Percentiles rank a stretch among this genome's conserved stretches.
These are phyloP conservation scores for Perognathus longimembris DNA, from an alignment of 2,113 vertebrate genomes.

Conservation along the genomic window DNA sequence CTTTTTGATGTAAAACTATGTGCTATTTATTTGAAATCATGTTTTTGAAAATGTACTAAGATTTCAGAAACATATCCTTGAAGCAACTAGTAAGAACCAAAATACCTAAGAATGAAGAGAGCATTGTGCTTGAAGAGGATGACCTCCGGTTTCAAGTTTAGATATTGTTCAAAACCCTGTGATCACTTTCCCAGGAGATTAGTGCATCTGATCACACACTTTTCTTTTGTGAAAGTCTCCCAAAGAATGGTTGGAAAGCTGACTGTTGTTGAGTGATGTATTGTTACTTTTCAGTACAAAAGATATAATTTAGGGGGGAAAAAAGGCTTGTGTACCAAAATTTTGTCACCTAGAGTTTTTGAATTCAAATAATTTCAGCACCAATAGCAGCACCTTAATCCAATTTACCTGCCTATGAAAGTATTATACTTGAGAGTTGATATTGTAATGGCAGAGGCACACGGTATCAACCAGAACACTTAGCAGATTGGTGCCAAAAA, in stretches of 20 bases:
- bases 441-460: not conserved
- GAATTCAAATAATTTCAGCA: conserved; percentile 35
- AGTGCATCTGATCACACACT: not conserved
- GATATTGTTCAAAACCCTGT: not conserved
- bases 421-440: not conserved
- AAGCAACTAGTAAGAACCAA: not conserved
- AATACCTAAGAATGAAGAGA: not conserved
- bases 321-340: conserved; percentile 35
- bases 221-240: not conserved
- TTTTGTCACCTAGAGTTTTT: conserved; percentile 9
- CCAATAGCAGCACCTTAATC: not conserved
- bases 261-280: not conserved
- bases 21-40: not conserved
- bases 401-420: conserved; percentile 43
- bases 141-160: conserved; percentile 1
- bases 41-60: conserved; percentile 17
- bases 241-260: conserved; percentile 7
- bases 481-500: conserved; percentile 30
- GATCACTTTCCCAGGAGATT: not conserved
- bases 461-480: conserved; percentile 36
- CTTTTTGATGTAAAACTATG: not conserved
- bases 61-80: not conserved
- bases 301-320: conserved; percentile 17
- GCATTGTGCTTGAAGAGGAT: conserved; percentile 11
- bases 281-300: not conserved